Evolutionary conservation across 2,888 invertebrate species (phyloP), one percentile per base, ranked within the genome.

Genomic region (Teleiodes luculella): DNA sequence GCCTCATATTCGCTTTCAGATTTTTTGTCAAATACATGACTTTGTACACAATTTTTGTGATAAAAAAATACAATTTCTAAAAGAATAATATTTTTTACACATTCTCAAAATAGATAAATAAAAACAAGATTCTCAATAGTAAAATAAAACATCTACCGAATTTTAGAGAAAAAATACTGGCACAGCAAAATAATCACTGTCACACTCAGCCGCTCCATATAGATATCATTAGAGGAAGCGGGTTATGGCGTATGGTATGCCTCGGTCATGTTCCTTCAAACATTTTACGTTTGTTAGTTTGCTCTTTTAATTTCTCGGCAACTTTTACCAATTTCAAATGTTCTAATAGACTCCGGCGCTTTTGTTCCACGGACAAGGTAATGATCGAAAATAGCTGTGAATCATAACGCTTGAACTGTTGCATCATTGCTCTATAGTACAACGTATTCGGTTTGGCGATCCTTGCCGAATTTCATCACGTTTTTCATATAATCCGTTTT

Each of bases 211-310:
- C 61, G 24, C 77, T 74, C 71, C 60, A 68, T 68, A 70, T 45
- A 69, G 52, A 67, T 68, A 58, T 54, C 60, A 64, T 66, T 66
- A 65, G 70, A 85, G 86, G 86, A 87, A 86, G 81, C 80, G 74
- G 74, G 81, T 81, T 80, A 78, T 77, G 67, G 77, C 77, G 72
- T 77, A 76, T 70, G 73, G 72, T 77, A 76, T 70, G 73, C 75
- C 65, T 72, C 74, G 72, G 71, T 71, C 77, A 70, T 75, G 78
- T 82, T 80, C 80, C 78, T 80, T 72, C 75, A 77, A 83, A 80
- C 78, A 77, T 78, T 76, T 69, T 41, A 51, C 51, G 56, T 57
- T 71, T 75, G 78, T 78, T 73, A 67, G 77, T 82, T 78, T 83
- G 79, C 49, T 77, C 82, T 79, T 78, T 78, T 78, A 78, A 84